A percentile compares a stretch with the other conserved stretches of the same genome.
These are phyloP conservation scores for Eospalax fontanierii DNA, from an alignment of 2,797 vertebrate species.

Conservation along the genomic window DNA sequence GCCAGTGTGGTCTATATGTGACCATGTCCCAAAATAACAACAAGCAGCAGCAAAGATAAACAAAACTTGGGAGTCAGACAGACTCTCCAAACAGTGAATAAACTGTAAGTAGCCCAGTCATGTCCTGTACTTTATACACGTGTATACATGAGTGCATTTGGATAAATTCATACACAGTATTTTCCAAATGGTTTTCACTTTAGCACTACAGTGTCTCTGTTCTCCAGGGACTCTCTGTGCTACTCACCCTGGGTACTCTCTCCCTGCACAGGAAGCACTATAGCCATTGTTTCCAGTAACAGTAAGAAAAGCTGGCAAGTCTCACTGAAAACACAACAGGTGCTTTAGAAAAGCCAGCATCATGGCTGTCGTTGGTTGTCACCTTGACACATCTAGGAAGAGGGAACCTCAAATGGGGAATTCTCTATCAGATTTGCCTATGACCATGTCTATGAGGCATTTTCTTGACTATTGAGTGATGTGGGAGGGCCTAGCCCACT, in stretches of 20 bases:
- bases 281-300: rapidly evolving
- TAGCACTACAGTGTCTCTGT: not conserved
- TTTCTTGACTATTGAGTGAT: no score
- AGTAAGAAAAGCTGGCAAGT: rapidly evolving
- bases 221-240: not conserved
- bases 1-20: not conserved
- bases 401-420: no score
- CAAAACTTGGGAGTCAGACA: not conserved
- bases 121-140: not conserved
- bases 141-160: rapidly evolving
- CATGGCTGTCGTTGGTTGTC: no score
- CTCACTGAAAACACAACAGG: not conserved
- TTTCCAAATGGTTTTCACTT: not conserved
- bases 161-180: not conserved
- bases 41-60: not conserved
- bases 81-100: not conserved
- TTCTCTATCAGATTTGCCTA: no score
- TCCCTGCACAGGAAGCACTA: not conserved
- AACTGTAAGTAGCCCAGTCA: no score
- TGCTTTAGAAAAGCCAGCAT: not conserved
- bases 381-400: no score
- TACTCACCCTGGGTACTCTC: not conserved
- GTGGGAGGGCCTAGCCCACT: no score
- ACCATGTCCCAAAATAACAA: not conserved
- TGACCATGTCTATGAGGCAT: no score